Percentiles rank a stretch among this genome's conserved stretches.
These are phyloP conservation scores for Limnephilus lunatus DNA, from an alignment of 2,888 invertebrate genomes.

Conservation along the genomic window DNA sequence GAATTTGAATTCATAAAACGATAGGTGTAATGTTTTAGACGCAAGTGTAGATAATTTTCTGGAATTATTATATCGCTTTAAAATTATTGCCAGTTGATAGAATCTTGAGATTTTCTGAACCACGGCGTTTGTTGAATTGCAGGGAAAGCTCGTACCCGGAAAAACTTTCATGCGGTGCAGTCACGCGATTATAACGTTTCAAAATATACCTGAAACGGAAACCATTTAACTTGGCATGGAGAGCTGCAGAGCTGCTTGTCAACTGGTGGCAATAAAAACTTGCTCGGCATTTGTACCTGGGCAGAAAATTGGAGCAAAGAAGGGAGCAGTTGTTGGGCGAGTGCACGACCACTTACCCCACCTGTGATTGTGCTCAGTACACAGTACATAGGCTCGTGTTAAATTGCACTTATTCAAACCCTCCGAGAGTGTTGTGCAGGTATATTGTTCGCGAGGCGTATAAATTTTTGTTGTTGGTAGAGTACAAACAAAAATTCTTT, in stretches of 20 bases:
- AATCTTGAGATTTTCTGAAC: neutral
- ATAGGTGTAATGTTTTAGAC: neutral
- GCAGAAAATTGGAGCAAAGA: slow-evolving; percentile 21
- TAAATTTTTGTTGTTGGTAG: neutral
- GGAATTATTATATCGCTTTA: neutral
- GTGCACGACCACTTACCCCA: neutral
- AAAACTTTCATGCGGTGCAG: neutral
- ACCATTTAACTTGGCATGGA: neutral
- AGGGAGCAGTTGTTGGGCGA: neutral
- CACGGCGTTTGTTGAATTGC: neutral
- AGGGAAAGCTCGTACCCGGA: neutral
- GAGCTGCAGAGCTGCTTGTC: slow-evolving; percentile 12
- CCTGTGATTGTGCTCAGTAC: neutral
- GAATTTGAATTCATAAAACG: neutral
- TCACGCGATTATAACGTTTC: slow-evolving; percentile 44
- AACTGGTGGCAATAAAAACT: slow-evolving; percentile 23
- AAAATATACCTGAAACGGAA: slow-evolving; percentile 22
- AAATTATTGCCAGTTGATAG: neutral
- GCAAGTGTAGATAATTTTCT: neutral
- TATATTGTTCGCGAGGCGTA: neutral
- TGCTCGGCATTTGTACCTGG: slow-evolving; percentile 19
- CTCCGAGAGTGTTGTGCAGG: neutral
- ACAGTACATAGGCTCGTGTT: slow-evolving; percentile 8
- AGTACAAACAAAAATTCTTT: no score
- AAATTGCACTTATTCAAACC: slow-evolving; percentile 41